A percentile compares a stretch with the other conserved stretches of the same genome.
These are phyloP conservation scores for Bergia sp. DNA, from an alignment of 92 coral and sea anemone genomes.

Conservation along the genomic window DNA sequence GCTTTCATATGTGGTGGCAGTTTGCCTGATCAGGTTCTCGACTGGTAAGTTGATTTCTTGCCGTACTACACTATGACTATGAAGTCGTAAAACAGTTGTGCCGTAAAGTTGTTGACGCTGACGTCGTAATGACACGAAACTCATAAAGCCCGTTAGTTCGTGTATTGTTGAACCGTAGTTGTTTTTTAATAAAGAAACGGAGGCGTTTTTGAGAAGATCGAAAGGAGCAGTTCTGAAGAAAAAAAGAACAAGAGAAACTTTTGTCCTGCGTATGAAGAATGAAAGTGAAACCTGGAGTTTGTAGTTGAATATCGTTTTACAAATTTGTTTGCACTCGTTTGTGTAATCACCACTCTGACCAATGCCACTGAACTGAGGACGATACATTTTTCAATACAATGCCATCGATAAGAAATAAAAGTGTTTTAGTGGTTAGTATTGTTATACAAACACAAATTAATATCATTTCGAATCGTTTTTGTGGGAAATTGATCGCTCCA, in stretches of 20 bases:
- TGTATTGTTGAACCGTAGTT: neutral
- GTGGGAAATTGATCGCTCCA: neutral
- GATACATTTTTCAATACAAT: too few relatives aligned
- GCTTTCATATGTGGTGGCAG: neutral
- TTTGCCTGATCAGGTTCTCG: neutral
- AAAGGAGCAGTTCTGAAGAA: neutral
- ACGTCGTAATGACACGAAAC: too few relatives aligned
- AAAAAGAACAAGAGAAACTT: neutral
- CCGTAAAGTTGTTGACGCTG: too few relatives aligned
- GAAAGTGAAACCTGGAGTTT: neutral
- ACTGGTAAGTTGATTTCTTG: neutral
- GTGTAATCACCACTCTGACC: too few relatives aligned
- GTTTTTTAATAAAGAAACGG: neutral
- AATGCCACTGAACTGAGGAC: too few relatives aligned
- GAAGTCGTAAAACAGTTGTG: too few relatives aligned
- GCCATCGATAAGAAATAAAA: neutral
- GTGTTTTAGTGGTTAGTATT: neutral
- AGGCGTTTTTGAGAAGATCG: neutral
- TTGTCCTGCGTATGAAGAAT: neutral
- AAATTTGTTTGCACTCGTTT: too few relatives aligned
- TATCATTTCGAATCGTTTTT: neutral
- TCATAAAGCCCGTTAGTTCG: too few relatives aligned
- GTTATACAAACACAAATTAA: neutral
- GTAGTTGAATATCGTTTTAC: neutral
- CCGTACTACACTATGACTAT: too few relatives aligned